These are phyloP conservation scores for Amiota communis DNA, from an alignment of 2,888 invertebrate genomes.

Conservation along the genomic window DNA sequence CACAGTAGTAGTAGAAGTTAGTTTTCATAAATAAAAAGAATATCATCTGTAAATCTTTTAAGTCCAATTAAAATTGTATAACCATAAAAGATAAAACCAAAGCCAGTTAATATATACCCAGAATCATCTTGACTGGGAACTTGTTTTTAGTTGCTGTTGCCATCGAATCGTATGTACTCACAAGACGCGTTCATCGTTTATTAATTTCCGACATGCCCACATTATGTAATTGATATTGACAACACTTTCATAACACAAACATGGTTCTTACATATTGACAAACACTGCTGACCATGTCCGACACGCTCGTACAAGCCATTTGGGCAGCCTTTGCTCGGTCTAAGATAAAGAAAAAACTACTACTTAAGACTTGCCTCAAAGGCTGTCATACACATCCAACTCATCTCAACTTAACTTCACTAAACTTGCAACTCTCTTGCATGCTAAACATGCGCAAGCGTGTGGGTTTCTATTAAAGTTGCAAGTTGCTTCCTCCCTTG, in stretches of 20 bases:
- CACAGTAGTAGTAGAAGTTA: no score
- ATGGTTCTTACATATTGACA: slow-evolving; percentile 11
- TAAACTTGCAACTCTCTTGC: not conserved
- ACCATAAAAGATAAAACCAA: no score
- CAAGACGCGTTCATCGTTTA: slow-evolving; percentile 32
- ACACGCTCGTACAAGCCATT: slow-evolving; percentile 11
- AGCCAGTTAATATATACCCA: no score
- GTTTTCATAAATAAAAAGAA: no score
- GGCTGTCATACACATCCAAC: not conserved
- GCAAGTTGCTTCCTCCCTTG: no score
- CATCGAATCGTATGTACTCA: not conserved
- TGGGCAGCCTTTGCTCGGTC: not conserved
- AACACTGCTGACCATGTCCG: slow-evolving; percentile 5
- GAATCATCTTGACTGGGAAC: not conserved
- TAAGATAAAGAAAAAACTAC: no score
- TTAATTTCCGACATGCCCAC: slow-evolving; percentile 52
- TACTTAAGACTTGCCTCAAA: not conserved
- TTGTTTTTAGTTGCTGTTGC: not conserved
- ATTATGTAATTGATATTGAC: slow-evolving; percentile 61
- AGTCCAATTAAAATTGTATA: no score
- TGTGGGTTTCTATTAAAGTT: not conserved
- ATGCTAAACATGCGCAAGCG: slow-evolving; percentile 24
- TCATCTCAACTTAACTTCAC: no score
- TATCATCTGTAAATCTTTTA: no score
- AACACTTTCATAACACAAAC: slow-evolving; percentile 32